These are phyloP conservation scores for Hipparchia semele DNA, from an alignment of 2,888 invertebrate species.

Conservation along the genomic window DNA sequence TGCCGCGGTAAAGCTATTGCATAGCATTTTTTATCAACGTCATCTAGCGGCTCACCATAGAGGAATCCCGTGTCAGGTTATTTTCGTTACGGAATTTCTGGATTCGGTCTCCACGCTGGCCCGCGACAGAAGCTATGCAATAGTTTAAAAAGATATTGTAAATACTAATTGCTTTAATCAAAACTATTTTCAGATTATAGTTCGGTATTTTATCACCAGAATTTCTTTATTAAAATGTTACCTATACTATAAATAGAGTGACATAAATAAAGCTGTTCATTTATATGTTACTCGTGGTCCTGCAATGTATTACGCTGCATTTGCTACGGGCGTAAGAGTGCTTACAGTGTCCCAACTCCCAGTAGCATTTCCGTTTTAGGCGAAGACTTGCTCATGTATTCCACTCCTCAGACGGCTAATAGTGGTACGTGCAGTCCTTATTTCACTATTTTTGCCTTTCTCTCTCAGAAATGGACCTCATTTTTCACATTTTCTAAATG, in stretches of 20 bases:
- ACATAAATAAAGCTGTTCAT: constrained; percentile 2
- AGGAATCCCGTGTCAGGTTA: too few species aligned
- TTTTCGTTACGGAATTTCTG: too few species aligned
- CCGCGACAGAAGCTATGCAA: too few species aligned
- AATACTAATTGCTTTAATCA: too few species aligned
- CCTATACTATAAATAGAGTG: neutral
- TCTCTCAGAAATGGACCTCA: constrained; percentile 23
- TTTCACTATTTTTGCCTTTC: constrained; percentile 28
- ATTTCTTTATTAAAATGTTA: too few species aligned
- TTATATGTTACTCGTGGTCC: constrained; percentile 6
- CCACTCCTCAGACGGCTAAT: constrained; percentile 31
- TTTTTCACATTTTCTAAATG: constrained; percentile 24
- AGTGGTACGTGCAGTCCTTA: constrained; percentile 32
- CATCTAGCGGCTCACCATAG: too few species aligned
- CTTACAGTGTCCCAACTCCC: constrained; percentile 26
- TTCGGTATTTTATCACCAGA: too few species aligned
- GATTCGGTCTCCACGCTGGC: too few species aligned
- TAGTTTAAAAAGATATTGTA: too few species aligned
- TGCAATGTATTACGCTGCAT: constrained; percentile 16
- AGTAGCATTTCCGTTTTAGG: constrained; percentile 28
- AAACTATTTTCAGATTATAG: too few species aligned
- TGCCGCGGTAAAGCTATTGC: too few species aligned
- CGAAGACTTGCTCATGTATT: constrained; percentile 35
- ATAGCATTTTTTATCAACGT: too few species aligned
- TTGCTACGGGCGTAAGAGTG: constrained; percentile 22